Base-by-base conservation (phyloP, 2,888 invertebrate genomes). In the Osedax fenrisi region DNA sequence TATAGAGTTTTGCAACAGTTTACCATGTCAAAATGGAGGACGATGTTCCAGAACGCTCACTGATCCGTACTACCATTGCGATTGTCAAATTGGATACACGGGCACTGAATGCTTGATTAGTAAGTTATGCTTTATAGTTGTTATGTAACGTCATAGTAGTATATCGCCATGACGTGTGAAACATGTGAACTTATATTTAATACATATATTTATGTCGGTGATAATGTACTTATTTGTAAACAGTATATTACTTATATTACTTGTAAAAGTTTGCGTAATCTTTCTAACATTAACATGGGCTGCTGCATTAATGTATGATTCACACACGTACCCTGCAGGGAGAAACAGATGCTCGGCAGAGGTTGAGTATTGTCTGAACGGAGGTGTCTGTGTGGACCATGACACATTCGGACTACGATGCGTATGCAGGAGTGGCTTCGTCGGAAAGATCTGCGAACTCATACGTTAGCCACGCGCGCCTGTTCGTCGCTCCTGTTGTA, bases 391-490 rank as follows among this genome's bases (percentile, higher is more conserved):
- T 23, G 22, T 26, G 21, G 26, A 68, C n/a, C 68, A 68, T 21
- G 2, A 5, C 5, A 26, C 2, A 22, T 26, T 17, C 26, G 68
- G 68, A 2, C 10, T 68, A 5, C 68, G 68, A 10, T 68, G 68
- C 26, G 0, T 68, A 22, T 68, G 68, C 17, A n/a, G 26, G 26
- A 2, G 13, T 26, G 68, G 68, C 25, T 68, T 26, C 26, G 68
- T 68, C n/a, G 68, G 68, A 17, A 68, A 68, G 26, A 24, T 25
- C 25, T 68, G 68, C n/a, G 68, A 68, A 68, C 25, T 68, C 21
- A 26, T 2, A 25, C 25, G 68, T 68, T 26, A 68, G 68, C 26
- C 21, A 23, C 13, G n/a, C 56, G n/a, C 56, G 56, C n/a, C 10
- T 64, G 64, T n/a, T n/a, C n/a, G n/a, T n/a, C n/a, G n/a, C n/a